These are phyloP conservation scores for Euzophera pinguis DNA, from an alignment of 2,888 invertebrate species.

Conservation along the genomic window DNA sequence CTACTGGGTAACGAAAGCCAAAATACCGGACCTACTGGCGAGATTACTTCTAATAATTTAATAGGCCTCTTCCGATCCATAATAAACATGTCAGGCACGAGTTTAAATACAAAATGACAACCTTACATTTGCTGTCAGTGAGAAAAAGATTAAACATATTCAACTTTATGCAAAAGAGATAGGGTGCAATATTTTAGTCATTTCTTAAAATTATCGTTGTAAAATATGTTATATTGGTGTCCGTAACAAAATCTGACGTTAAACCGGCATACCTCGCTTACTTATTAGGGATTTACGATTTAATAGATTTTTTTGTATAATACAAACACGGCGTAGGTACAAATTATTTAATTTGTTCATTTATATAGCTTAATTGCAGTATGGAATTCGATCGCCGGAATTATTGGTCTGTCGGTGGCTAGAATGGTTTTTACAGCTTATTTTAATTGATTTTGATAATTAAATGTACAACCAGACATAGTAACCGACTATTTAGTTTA, in stretches of 20 bases:
- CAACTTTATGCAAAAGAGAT: conserved; percentile 25
- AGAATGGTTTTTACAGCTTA: too few species aligned
- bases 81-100: conserved; percentile 73
- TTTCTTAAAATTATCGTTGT: conserved; percentile 26
- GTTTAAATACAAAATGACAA: conserved; percentile 61
- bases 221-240: conserved; percentile 57
- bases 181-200: background rate
- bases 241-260: conserved; percentile 70
- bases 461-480: too few species aligned
- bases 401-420: too few species aligned
- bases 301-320: conserved; percentile 66
- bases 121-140: conserved; percentile 28
- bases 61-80: conserved; percentile 71
- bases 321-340: conserved; percentile 67
- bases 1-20: conserved; percentile 50
- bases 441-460: too few species aligned
- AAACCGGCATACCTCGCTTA: conserved; percentile 61
- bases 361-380: conserved; percentile 41
- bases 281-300: conserved; percentile 71
- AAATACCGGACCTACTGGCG: conserved; percentile 61
- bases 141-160: conserved; percentile 21
- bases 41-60: conserved; percentile 75
- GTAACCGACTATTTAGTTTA: too few species aligned
- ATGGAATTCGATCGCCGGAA: too few species aligned
- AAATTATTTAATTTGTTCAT: conserved; percentile 73